phyloP scores from a whole-genome alignment of 1,140 invertebrate species.

The Drosophila nebulosa region DNA sequence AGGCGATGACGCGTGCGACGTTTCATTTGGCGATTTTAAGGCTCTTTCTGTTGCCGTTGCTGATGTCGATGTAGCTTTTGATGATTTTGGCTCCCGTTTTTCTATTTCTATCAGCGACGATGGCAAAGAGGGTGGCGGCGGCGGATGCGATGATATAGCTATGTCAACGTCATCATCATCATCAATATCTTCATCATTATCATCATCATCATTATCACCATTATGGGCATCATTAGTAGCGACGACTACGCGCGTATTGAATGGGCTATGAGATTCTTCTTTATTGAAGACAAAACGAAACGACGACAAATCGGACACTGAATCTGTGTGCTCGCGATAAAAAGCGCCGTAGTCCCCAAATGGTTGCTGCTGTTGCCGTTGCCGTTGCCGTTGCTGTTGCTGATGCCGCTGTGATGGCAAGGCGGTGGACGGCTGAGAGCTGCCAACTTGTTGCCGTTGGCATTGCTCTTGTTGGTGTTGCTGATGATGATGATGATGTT shows the following conservation, averaged over 20 bases:
- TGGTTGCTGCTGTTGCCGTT: slow-evolving; percentile 31
- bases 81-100: slow-evolving; percentile 64
- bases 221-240: slow-evolving; percentile 20
- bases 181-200: slow-evolving; percentile 51
- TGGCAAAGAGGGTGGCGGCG: slow-evolving; percentile 7
- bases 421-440: slow-evolving; percentile 28
- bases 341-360: slow-evolving; percentile 56
- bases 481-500: not conserved
- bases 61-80: slow-evolving; percentile 33
- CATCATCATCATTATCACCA: slow-evolving; percentile 17
- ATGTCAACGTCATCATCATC: slow-evolving; percentile 36
- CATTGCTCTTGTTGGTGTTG: not conserved
- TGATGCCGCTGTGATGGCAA: slow-evolving; percentile 9
- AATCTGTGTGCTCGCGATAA: slow-evolving; percentile 57
- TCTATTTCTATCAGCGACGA: slow-evolving; percentile 76
- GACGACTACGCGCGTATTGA: slow-evolving; percentile 40
- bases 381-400: slow-evolving; percentile 14
- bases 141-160: slow-evolving; percentile 15
- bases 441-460: slow-evolving; percentile 46
- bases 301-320: slow-evolving; percentile 80
- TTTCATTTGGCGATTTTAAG: slow-evolving; percentile 32
- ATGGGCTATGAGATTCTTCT: slow-evolving; percentile 48
- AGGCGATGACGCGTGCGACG: slow-evolving; percentile 56
- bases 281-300: slow-evolving; percentile 78
- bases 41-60: slow-evolving; percentile 31